Base-by-base conservation (phyloP, 2,113 vertebrate genomes). In the Myrmecobius fasciatus region DNA sequence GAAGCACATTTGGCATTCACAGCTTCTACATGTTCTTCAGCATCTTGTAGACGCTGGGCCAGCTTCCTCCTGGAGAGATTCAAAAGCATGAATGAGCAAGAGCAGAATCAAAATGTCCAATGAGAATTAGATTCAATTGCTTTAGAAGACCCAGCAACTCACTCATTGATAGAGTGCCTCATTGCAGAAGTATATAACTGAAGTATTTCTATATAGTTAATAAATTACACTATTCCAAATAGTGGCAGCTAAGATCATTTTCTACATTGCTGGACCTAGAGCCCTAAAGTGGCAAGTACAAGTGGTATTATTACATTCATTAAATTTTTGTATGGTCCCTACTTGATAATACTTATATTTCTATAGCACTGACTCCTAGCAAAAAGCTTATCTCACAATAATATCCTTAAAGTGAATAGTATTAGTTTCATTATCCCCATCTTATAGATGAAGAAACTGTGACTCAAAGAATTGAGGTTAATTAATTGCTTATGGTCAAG, bases 21-120 rank as follows among this genome's bases (percentile, higher is more conserved):
- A 0, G 98, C 98, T 95, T 99, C 99, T 0, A 98, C 98, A 0
- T 98, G 98, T 56, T 98, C 99, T 95, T 99, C 99, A 89, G 99
- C 99, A 43, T 99, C 99, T 94, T 99, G 99, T 10, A 99, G 98
- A 17, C 99, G 99, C 98, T 99, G 99, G 53, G 99, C 99, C 90
- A 99, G n/a, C n/a, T 83, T 83, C 97, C 91, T 99, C 99, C 98
- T 99, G 99, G 91, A 0, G 0, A 90, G 12, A 26, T 0, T 31
- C 0, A 0, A 1, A 52, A 94, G 31, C 2, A 9, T 83, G 67
- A 43, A 43, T 43, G n/a, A 83, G 20, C n/a, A 83, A 83, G n/a
- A 83, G 2, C n/a, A 43, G 67, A 83, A 83, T 83, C 7, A 43
- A 83, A n/a, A 43, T 83, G n/a, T 83, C 67, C 20, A 43, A 83